Conservation (phyloP, 2,113 vertebrate species). For the Micronisus gabar region DNA sequence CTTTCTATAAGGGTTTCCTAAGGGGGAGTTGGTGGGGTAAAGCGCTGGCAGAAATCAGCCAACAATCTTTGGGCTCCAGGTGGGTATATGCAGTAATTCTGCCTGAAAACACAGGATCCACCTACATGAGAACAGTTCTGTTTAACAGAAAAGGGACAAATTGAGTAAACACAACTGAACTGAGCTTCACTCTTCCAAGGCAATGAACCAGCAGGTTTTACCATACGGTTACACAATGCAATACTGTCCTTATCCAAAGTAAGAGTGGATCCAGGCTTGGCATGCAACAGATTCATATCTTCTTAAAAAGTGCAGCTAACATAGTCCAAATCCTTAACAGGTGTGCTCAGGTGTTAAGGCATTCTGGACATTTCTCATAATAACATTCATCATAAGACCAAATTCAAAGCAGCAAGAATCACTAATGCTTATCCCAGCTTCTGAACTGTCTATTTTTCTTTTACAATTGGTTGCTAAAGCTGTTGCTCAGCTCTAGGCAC, state of each 20-base stretch:
- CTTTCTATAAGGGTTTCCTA: background rate
- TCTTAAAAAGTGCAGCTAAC: background rate
- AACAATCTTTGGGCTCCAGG: accelerated
- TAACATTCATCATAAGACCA: background rate
- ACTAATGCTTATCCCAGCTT: background rate
- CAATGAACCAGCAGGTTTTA: background rate
- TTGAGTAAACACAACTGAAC: background rate
- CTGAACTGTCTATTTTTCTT: background rate
- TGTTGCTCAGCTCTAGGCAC: background rate
- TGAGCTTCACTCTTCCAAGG: background rate
- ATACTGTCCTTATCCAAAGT: background rate
- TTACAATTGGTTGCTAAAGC: background rate
- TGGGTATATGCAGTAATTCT: too few species aligned
- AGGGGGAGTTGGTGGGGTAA: background rate
- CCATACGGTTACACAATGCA: background rate
- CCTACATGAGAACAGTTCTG: accelerated
- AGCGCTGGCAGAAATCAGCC: background rate
- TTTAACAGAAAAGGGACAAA: background rate
- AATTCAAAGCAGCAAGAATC: background rate
- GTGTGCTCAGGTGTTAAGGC: background rate
- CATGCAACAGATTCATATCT: background rate
- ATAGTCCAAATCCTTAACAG: too few species aligned
- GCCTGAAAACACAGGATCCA: background rate
- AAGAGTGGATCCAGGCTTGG: background rate
- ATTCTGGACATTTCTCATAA: background rate